Percentiles rank a stretch among this genome's conserved stretches.
Evolutionary conservation across 2,888 invertebrate genomes (phyloP).

Genomic region (Sinelater perroti): DNA sequence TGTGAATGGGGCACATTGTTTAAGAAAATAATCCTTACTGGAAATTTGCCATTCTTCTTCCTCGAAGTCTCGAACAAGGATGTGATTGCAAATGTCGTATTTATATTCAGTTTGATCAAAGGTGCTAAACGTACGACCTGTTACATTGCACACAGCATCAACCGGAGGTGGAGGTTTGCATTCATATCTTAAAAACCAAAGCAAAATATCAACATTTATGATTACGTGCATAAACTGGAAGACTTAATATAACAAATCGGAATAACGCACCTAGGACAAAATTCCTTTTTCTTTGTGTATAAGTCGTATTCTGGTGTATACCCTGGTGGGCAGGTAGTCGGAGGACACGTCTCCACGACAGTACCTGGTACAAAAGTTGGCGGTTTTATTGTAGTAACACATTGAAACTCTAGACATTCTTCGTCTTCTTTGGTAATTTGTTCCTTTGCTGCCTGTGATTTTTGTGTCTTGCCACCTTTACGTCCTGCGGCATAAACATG

Average conservation of each 20-base stretch:
- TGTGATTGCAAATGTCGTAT: conserved; percentile 83
- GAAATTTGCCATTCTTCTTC: conserved; percentile 75
- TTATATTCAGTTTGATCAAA: conserved; percentile 83
- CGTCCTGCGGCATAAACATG: conserved; percentile 10
- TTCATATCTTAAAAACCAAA: conserved; percentile 15
- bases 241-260: neutral
- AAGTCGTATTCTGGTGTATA: conserved; percentile 57
- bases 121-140: conserved; percentile 79
- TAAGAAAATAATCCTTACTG: too few species aligned
- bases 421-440: conserved; percentile 38
- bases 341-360: conserved; percentile 46
- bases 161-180: conserved; percentile 72
- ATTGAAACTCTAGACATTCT: conserved; percentile 66
- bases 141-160: conserved; percentile 75
- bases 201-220: too few species aligned
- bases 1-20: too few species aligned
- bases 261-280: conserved; percentile 48
- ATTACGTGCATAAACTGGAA: too few species aligned
- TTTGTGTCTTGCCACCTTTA: conserved; percentile 10
- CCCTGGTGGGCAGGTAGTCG: conserved; percentile 67
- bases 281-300: conserved; percentile 37
- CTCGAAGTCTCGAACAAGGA: conserved; percentile 75
- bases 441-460: conserved; percentile 3
- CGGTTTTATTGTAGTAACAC: conserved; percentile 64
- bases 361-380: conserved; percentile 52